Percentiles rank a stretch among this genome's conserved stretches.
phyloP scores from a whole-genome alignment of 2,888 invertebrate species.

The Theretra japonica region DNA sequence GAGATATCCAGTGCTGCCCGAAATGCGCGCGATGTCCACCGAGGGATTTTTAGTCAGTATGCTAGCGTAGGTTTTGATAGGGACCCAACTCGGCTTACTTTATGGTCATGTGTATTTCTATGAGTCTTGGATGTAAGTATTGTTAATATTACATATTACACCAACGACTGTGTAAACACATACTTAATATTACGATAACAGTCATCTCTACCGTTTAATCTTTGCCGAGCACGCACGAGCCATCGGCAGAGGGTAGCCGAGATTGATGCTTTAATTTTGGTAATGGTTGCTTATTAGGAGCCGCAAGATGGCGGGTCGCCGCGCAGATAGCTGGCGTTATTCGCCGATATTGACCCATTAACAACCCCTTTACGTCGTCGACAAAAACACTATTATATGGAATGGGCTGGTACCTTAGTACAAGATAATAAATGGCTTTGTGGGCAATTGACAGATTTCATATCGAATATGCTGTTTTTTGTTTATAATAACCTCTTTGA shows the following conservation, averaged over 20 bases:
- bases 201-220: conserved; percentile 32
- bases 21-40: too few species aligned
- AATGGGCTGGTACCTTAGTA: not conserved
- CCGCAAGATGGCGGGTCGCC: conserved; percentile 41
- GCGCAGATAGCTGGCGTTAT: conserved; percentile 35
- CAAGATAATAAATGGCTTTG: not conserved
- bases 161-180: too few species aligned
- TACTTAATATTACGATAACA: not conserved
- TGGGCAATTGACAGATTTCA: not conserved
- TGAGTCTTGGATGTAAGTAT: too few species aligned
- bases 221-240: conserved; percentile 43
- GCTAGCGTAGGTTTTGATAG: too few species aligned
- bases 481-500: too few species aligned
- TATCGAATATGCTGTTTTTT: too few species aligned
- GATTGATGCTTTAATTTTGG: conserved; percentile 68
- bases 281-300: conserved; percentile 65
- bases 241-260: conserved; percentile 49
- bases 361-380: conserved; percentile 22
- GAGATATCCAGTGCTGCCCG: too few species aligned
- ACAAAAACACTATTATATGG: not conserved
- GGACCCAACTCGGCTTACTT: too few species aligned
- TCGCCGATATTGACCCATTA: conserved; percentile 22
- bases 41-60: too few species aligned
- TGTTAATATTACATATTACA: too few species aligned
- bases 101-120: too few species aligned